Evolutionary conservation across 2,888 invertebrate species (phyloP), one percentile per base, ranked within the genome.

Genomic region (Eudasyphora cyanicolor): DNA sequence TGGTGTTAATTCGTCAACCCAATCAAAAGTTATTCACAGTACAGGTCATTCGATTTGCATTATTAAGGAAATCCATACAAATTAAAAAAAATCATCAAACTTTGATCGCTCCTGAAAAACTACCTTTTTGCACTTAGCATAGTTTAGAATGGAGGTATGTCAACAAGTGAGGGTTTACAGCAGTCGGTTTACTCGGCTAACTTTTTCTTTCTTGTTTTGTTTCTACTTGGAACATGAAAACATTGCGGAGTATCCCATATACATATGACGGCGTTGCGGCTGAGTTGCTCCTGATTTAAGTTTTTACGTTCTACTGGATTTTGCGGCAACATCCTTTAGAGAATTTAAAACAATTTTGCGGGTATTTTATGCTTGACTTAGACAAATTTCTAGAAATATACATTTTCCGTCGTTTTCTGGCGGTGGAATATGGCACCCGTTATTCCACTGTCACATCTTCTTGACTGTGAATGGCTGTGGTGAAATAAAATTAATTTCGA

Each of bases 281-380:
- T 54, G 64, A 51, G 4, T 17, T 3, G 29, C 27, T 29, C 32
- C 29, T 35, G 17, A 12, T 60, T 60, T 32, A 29, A 24, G 29
- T 32, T 49, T 35, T 70, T 29, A 19, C 7, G 29, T 38, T 49
- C 14, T 60, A 14, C 38, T 45, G 17, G 17, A 73, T 78, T 73
- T 60, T 21, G n/a, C 42, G 19, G 8, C 45, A 21, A 12, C 60
- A 49, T 79, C 79, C 49, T 60, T 73, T 79, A 38, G 64, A 79
- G 73, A 73, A 73, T 79, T 79, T 73, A 57, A 73, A 79, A 73
- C 64, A 73, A 73, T 79, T 79, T 73, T 79, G 73, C 64, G 64
- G 64, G 67, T 73, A 73, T 79, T 79, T 79, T 79, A 73, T 57
- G 67, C 73, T 79, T 79, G 79, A 73, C 67, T 73, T 73, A n/a